phyloP scores from a whole-genome alignment of 92 coral and sea anemone genomes.

The Virgularia gustaviana region DNA sequence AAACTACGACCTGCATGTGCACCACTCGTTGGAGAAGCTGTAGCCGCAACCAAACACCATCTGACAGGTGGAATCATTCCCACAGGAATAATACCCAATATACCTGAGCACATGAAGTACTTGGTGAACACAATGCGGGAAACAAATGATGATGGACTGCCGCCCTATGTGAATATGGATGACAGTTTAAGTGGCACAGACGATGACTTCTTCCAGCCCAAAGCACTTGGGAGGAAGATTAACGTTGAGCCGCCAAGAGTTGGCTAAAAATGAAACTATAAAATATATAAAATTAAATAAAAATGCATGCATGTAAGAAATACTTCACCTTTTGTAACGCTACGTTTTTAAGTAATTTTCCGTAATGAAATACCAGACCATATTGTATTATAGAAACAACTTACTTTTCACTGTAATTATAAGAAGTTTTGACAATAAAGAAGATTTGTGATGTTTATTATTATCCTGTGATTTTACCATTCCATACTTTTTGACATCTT shows the following conservation, averaged over 20 bases:
- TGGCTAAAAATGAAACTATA: too few relatives aligned
- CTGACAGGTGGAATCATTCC: not conserved
- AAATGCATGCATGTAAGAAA: too few relatives aligned
- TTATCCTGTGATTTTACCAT: too few relatives aligned
- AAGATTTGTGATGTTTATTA: too few relatives aligned
- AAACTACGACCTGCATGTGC: conserved; percentile 10
- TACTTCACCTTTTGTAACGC: too few relatives aligned
- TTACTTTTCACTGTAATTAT: too few relatives aligned
- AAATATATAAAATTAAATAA: too few relatives aligned
- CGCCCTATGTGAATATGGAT: not conserved
- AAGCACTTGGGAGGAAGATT: not conserved
- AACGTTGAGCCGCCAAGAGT: not conserved
- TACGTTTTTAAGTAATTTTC: too few relatives aligned
- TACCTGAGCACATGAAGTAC: not conserved
- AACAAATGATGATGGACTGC: not conserved
- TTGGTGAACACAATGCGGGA: not conserved
- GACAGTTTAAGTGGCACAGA: conserved; percentile 5
- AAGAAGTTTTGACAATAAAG: too few relatives aligned
- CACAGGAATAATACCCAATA: not conserved
- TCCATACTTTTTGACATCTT: too few relatives aligned
- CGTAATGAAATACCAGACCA: too few relatives aligned
- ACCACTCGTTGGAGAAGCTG: not conserved
- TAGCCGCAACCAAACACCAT: not conserved
- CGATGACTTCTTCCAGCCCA: not conserved
- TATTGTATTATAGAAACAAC: too few relatives aligned